Evolutionary conservation across 1,140 invertebrate genomes (phyloP).

Genomic region (Platorchestia sp.): DNA sequence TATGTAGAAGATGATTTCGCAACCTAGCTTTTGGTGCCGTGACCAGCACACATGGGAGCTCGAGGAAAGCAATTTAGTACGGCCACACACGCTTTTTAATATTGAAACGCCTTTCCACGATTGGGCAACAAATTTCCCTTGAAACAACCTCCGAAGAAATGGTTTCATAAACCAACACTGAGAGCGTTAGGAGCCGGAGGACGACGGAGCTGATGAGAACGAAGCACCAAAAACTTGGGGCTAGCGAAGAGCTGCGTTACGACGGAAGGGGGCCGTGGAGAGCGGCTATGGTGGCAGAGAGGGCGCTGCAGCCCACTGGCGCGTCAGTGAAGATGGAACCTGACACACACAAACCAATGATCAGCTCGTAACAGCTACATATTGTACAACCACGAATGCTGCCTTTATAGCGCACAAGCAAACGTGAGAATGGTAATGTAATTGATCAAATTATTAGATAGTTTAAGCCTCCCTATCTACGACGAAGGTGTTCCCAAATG

Average conservation of each 20-base stretch:
- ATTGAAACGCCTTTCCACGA: background rate
- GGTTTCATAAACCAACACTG: background rate
- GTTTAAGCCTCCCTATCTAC: no score
- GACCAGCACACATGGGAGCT: no score
- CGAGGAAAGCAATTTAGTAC: no score
- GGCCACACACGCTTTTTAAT: background rate
- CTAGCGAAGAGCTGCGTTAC: constrained; percentile 16
- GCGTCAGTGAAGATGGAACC: constrained; percentile 30
- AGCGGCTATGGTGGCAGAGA: background rate
- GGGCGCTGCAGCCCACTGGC: background rate
- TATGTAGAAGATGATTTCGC: no score
- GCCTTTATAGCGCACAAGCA: no score
- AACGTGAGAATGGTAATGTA: no score
- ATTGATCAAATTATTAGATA: no score
- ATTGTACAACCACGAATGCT: no score
- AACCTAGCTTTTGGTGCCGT: no score
- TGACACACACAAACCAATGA: background rate
- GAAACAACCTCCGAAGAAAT: background rate
- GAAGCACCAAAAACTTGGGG: background rate
- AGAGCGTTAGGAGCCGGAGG: background rate
- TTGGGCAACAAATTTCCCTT: background rate
- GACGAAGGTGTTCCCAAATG: no score
- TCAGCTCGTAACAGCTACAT: background rate
- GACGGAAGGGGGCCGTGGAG: background rate
- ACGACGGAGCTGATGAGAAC: background rate